phyloP scores from a whole-genome alignment of 2,113 vertebrate species.

The Pluvianellus socialis region DNA sequence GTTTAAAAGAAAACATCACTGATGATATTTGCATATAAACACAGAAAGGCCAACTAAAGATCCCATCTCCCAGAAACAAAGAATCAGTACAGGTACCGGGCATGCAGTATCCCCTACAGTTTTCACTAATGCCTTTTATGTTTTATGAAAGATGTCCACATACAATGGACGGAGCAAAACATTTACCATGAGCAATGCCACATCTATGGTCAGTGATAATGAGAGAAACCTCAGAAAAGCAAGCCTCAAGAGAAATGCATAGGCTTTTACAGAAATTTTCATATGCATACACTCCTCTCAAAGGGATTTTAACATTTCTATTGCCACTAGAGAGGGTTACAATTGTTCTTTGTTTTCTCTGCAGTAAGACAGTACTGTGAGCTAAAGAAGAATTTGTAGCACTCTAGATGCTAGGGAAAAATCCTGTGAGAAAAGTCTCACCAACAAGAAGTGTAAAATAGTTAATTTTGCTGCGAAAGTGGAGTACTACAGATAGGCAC shows the following conservation, averaged over 20 bases:
- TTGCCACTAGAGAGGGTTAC: background rate
- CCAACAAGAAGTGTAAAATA: background rate
- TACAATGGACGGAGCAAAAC: background rate
- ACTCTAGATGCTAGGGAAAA: background rate
- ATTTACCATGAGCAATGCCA: background rate
- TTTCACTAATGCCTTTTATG: background rate
- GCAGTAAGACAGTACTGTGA: background rate
- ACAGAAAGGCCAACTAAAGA: background rate
- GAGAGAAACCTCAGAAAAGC: background rate
- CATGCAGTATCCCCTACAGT: background rate
- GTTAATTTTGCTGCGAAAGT: background rate
- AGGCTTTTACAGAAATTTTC: background rate
- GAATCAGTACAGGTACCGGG: background rate
- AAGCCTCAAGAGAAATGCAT: background rate
- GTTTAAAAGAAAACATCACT: background rate
- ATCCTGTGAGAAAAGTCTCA: background rate
- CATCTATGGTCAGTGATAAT: background rate
- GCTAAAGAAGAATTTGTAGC: background rate
- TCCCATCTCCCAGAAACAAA: background rate
- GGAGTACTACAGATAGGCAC: background rate
- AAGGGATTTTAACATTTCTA: background rate
- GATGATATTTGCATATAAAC: background rate
- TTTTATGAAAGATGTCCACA: background rate
- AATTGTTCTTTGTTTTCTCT: background rate
- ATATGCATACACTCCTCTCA: background rate